These are phyloP conservation scores for Merluccius polli DNA, from an alignment of 2,797 vertebrate species.

Conservation along the genomic window DNA sequence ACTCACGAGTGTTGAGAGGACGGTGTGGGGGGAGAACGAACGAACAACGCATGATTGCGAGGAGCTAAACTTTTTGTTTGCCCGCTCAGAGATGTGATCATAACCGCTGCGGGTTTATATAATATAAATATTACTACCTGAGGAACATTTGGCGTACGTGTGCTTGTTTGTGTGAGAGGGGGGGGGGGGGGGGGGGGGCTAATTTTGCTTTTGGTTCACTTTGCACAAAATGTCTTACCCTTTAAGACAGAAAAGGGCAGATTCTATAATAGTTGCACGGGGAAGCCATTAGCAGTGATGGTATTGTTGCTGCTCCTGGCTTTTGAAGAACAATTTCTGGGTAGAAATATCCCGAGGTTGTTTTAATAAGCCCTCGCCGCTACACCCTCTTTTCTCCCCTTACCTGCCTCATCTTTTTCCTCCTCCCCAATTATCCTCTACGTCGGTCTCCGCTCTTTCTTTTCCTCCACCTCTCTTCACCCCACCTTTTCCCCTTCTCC, in stretches of 20 bases:
- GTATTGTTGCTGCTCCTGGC: constrained; percentile 29
- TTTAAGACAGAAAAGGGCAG: constrained; percentile 45
- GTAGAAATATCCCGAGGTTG: constrained; percentile 53
- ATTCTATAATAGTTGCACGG: constrained; percentile 46
- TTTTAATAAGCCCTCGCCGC: constrained; percentile 38
- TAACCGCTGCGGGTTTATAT: too few relatives aligned
- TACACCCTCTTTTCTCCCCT: neutral
- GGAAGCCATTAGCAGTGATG: constrained; percentile 39
- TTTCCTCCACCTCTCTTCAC: too few relatives aligned
- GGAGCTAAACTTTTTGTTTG: too few relatives aligned
- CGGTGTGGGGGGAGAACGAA: too few relatives aligned
- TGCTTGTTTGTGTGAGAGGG: constrained; percentile 1
- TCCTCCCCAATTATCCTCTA: neutral
- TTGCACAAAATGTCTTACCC: constrained; percentile 44
- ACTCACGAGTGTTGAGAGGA: too few relatives aligned
- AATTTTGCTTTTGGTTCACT: constrained; percentile 44
- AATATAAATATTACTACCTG: too few relatives aligned
- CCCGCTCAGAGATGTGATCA: too few relatives aligned
- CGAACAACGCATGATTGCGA: too few relatives aligned
- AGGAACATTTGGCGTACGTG: too few relatives aligned
- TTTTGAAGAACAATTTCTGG: constrained; percentile 54
- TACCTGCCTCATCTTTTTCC: neutral
- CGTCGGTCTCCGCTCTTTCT: neutral
- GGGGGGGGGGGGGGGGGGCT: constrained; percentile 40
- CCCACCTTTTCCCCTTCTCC: neutral